These are phyloP conservation scores for Scaptomyza reducta DNA, from an alignment of 2,888 invertebrate species.

Conservation along the genomic window DNA sequence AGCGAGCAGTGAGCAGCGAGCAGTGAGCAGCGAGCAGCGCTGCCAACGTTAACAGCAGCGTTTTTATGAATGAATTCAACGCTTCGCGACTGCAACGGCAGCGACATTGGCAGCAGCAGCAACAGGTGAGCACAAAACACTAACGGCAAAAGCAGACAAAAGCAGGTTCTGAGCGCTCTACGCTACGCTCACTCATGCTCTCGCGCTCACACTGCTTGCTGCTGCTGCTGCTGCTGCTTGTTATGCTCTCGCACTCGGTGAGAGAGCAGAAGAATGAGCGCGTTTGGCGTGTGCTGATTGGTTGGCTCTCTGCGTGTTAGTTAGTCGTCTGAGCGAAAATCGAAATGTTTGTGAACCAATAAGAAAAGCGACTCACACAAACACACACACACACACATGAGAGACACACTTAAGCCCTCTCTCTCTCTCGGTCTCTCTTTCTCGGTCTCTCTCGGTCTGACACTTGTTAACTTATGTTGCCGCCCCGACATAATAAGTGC, in stretches of 20 bases:
- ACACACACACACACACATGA: slow-evolving; percentile 6
- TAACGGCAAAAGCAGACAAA: slow-evolving; percentile 10
- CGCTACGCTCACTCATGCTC: slow-evolving; percentile 7
- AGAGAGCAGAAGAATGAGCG: slow-evolving; percentile 35
- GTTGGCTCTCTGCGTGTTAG: slow-evolving; percentile 14
- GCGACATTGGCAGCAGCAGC: slow-evolving; percentile 9
- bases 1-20: slow-evolving; percentile 7
- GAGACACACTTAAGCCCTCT: neutral
- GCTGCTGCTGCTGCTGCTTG: neutral
- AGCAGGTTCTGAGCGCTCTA: slow-evolving; percentile 41
- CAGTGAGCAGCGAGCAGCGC: slow-evolving; percentile 29
- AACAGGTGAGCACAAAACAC: slow-evolving; percentile 36
- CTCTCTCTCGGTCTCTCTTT: slow-evolving; percentile 1
- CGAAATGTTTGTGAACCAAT: slow-evolving; percentile 36
- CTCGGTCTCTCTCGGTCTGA: neutral
- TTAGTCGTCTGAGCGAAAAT: slow-evolving; percentile 30
- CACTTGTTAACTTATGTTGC: neutral
- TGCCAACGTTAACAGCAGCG: slow-evolving; percentile 11
- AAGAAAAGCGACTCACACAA: slow-evolving; percentile 16
- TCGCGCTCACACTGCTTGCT: neutral
- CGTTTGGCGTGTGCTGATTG: slow-evolving; percentile 32
- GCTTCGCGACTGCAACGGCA: slow-evolving; percentile 11
- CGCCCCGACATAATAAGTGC: slow-evolving; percentile 1
- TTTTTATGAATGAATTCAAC: slow-evolving; percentile 41
- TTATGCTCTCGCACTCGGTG: slow-evolving; percentile 1